phyloP scores from a whole-genome alignment of 2,888 invertebrate species.

The Tetanocera ferruginea region DNA sequence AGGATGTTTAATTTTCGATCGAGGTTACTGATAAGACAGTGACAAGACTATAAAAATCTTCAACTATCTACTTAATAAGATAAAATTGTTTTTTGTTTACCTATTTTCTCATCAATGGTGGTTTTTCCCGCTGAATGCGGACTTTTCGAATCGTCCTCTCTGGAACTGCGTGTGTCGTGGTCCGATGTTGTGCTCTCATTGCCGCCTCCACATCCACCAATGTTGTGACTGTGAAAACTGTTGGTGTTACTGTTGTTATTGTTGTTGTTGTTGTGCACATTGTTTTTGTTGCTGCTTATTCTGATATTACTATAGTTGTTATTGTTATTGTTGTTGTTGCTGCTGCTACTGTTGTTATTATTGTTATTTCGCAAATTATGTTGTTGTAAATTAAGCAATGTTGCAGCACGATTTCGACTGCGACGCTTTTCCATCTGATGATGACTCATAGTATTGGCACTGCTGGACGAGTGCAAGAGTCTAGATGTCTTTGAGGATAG shows the following conservation, averaged over 20 bases:
- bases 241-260: conserved; percentile 44
- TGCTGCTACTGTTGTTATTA: conserved; percentile 42
- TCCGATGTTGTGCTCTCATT: conserved; percentile 66
- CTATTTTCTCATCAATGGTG: conserved; percentile 65
- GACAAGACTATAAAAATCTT: no score
- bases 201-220: conserved; percentile 43
- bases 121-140: conserved; percentile 64
- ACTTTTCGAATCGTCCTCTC: conserved; percentile 70
- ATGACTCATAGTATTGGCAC: conserved; percentile 48
- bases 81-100: conserved; percentile 49
- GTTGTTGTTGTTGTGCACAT: conserved; percentile 34
- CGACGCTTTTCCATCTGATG: conserved; percentile 54
- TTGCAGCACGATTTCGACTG: conserved; percentile 55
- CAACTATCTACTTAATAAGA: no score
- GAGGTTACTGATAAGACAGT: no score
- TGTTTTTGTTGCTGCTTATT: conserved; percentile 43
- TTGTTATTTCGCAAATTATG: conserved; percentile 47
- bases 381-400: conserved; percentile 49
- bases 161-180: conserved; percentile 67
- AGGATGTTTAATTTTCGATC: no score
- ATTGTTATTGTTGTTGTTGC: conserved; percentile 41
- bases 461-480: conserved; percentile 53
- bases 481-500: conserved; percentile 67
- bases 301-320: conserved; percentile 44
- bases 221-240: conserved; percentile 42